Evolutionary conservation across 2,888 invertebrate genomes (phyloP), one percentile per base, ranked within the genome.

Genomic region (Sesia bembeciformis): DNA sequence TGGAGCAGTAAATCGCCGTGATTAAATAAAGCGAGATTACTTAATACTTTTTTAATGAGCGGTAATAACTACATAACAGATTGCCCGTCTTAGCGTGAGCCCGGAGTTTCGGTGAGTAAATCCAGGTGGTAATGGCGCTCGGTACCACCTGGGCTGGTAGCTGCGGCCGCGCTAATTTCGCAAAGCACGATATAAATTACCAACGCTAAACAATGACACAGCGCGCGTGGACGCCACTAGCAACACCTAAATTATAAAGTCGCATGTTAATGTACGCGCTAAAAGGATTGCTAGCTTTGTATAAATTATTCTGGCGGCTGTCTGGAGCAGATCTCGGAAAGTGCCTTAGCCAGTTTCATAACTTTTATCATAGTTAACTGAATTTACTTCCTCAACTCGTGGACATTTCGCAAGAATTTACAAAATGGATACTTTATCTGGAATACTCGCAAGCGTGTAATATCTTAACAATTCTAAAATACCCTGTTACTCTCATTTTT

Each of bases 141-240:
- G 23, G 49, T 3, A 71, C 70, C 81, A 85, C 81, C 84, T 84
- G 84, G 70, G 74, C 69, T 74, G 66, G 68, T 63, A 68, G 66
- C 64, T 57, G 67, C 58, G 66, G 64, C 65, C 63, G 67, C 72
- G 75, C 78, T 85, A 83, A 86, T 86, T 84, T 81, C 72, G 72
- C 74, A 72, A 77, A 84, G 78, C 78, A 79, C 77, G 76, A 77
- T 80, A 84, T 84, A 83, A 84, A 85, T 84, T 83, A 85, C 79
- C 66, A 67, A 61, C 68, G 63, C 70, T 73, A 84, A 85, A 85
- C 84, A 86, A 84, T 81, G 81, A 81, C 75, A 76, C 61, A 56
- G 58, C 55, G 52, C 57, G 58, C 42, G 52, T 60, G 64, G 61
- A 40, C 8, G 40, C 63, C 67, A 60, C 60, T 56, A 62, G 56